These are phyloP conservation scores for Esox masquinongy DNA, from an alignment of 2,797 vertebrate species.

Conservation along the genomic window DNA sequence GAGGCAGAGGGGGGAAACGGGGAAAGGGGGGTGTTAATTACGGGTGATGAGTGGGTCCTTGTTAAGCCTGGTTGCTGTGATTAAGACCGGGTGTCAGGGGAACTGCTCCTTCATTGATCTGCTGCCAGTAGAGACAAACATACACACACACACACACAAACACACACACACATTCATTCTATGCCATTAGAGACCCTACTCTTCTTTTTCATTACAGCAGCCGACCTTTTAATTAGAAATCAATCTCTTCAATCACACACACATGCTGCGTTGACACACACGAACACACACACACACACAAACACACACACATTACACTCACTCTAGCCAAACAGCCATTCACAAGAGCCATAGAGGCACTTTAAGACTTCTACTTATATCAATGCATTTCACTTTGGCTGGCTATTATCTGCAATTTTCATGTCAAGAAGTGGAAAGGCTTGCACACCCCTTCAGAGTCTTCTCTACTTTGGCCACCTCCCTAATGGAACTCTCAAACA, in stretches of 20 bases:
- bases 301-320: constrained; percentile 27
- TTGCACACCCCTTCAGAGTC: too few relatives aligned
- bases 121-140: constrained; percentile 53
- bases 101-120: constrained; percentile 66
- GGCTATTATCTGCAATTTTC: constrained; percentile 52
- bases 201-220: constrained; percentile 68
- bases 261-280: constrained; percentile 29
- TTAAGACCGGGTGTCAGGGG: constrained; percentile 60
- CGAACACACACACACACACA: constrained; percentile 26
- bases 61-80: constrained; percentile 54
- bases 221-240: constrained; percentile 72
- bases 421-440: constrained; percentile 42
- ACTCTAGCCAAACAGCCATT: constrained; percentile 44
- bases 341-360: constrained; percentile 47
- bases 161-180: constrained; percentile 27
- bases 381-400: constrained; percentile 56
- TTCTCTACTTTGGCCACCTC: background rate
- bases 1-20: background rate
- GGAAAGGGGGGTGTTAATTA: background rate
- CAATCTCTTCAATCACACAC: constrained; percentile 52
- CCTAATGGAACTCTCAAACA: too few relatives aligned
- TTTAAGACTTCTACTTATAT: constrained; percentile 54
- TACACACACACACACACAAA: background rate
- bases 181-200: constrained; percentile 59
- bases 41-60: constrained; percentile 28